phyloP scores from a whole-genome alignment of 2,113 vertebrate species.

The Tenebrosternarchus preto region DNA sequence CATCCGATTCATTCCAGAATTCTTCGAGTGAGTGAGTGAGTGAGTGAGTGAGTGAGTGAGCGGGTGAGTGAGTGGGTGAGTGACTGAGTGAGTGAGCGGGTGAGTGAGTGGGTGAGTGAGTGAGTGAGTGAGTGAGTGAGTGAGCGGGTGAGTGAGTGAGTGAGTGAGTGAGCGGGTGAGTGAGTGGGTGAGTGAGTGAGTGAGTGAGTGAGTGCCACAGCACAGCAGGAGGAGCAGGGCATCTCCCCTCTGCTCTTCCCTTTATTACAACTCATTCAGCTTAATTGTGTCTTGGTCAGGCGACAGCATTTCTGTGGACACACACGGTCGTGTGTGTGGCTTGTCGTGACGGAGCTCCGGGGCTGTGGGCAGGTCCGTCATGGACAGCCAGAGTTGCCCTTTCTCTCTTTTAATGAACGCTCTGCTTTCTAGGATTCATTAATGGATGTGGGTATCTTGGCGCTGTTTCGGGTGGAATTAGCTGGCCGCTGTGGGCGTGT shows the following conservation, averaged over 20 bases:
- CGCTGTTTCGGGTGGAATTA: conserved; percentile 1
- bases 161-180: too few species aligned
- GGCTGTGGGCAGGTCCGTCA: not conserved
- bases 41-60: too few species aligned
- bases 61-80: too few species aligned
- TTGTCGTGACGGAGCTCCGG: not conserved
- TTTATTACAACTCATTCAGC: not conserved
- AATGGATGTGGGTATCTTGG: conserved; percentile 7
- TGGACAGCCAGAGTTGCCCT: not conserved
- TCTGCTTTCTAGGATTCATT: conserved; percentile 21
- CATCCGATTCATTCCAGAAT: not conserved
- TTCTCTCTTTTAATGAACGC: conserved; percentile 1
- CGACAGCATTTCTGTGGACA: not conserved
- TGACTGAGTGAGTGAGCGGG: too few species aligned
- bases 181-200: too few species aligned
- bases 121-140: too few species aligned
- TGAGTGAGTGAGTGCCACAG: too few species aligned
- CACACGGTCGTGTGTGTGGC: not conserved
- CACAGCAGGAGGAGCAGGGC: too few species aligned
- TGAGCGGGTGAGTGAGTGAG: too few species aligned
- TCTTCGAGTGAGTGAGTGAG: too few species aligned
- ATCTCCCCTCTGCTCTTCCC: not conserved
- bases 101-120: too few species aligned
- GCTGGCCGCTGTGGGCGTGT: not conserved
- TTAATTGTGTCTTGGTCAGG: not conserved